Conservation (phyloP, 2,797 vertebrate species). For the Schizopygopsis malacanthus region DNA sequence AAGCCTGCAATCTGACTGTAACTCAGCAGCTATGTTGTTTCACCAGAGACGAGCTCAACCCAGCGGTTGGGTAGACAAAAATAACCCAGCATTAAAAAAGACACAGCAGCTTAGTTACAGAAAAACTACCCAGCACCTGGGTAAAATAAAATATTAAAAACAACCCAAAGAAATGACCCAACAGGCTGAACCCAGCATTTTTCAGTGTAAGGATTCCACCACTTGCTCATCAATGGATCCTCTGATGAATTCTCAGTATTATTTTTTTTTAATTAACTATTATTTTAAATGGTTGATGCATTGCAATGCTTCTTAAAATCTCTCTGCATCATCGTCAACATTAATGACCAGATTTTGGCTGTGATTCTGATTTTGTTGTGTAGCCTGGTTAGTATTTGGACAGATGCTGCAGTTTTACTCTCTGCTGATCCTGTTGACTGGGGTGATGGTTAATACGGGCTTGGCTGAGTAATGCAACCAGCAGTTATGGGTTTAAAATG, state of each 20-base stretch:
- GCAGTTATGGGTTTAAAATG: not conserved
- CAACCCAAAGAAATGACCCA: no score
- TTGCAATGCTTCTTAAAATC: not conserved
- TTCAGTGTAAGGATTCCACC: no score
- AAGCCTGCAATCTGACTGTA: no score
- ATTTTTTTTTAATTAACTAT: not conserved
- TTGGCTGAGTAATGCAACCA: conserved; percentile 18
- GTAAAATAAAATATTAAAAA: no score
- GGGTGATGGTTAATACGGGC: conserved; percentile 35
- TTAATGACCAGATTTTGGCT: not conserved
- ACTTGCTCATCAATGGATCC: not conserved
- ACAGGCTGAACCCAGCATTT: no score
- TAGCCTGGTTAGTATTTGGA: conserved; percentile 25
- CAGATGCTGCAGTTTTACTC: conserved; percentile 39
- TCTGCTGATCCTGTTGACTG: conserved; percentile 24
- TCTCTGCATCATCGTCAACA: not conserved
- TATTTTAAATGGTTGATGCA: not conserved
- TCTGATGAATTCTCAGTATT: not conserved
- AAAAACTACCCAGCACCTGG: no score
- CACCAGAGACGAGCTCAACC: no score
- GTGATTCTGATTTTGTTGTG: not conserved
- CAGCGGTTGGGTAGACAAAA: no score
- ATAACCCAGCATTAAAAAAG: no score
- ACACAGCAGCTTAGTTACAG: no score
- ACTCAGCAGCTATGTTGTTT: no score